A percentile compares a stretch with the other conserved stretches of the same genome.
These are phyloP conservation scores for Cryptocephalus moraei DNA, from an alignment of 2,888 invertebrate species.

Conservation along the genomic window DNA sequence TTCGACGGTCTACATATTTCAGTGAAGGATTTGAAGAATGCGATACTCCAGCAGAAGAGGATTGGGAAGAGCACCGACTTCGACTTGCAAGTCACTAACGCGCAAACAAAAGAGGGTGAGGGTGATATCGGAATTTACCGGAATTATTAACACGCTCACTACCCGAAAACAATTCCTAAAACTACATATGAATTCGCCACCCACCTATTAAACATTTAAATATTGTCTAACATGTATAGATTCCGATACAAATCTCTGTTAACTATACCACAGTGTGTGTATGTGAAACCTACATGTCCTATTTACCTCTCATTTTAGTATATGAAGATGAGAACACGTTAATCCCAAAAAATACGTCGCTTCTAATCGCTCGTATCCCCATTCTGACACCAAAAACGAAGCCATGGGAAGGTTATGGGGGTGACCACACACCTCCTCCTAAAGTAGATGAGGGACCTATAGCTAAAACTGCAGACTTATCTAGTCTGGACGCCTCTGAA, in stretches of 20 bases:
- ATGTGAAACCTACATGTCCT: slow-evolving; percentile 1
- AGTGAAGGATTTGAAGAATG: slow-evolving; percentile 87
- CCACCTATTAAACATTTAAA: too few species aligned
- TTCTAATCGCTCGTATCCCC: slow-evolving; percentile 90
- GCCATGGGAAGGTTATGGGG: slow-evolving; percentile 53
- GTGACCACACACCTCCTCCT: slow-evolving; percentile 37
- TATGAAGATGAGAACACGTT: slow-evolving; percentile 84
- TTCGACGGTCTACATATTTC: slow-evolving; percentile 97
- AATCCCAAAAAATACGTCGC: slow-evolving; percentile 95
- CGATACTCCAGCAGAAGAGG: slow-evolving; percentile 90
- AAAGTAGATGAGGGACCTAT: slow-evolving; percentile 39
- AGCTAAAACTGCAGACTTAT: slow-evolving; percentile 69
- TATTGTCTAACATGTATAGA: neutral
- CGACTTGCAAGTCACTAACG: slow-evolving; percentile 93
- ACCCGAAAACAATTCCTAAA: too few species aligned
- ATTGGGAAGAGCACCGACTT: slow-evolving; percentile 90
- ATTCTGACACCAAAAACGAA: slow-evolving; percentile 63
- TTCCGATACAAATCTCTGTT: neutral
- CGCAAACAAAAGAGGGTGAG: slow-evolving; percentile 92
- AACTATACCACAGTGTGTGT: neutral
- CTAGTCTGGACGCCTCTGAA: slow-evolving; percentile 86
- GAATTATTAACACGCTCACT: too few species aligned
- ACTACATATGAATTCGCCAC: too few species aligned
- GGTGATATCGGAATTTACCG: neutral
- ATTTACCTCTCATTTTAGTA: slow-evolving; percentile 47